Percentiles rank a stretch among this genome's conserved stretches.
phyloP scores from a whole-genome alignment of 2,797 vertebrate genomes.

The Hippoglossus hippoglossus region DNA sequence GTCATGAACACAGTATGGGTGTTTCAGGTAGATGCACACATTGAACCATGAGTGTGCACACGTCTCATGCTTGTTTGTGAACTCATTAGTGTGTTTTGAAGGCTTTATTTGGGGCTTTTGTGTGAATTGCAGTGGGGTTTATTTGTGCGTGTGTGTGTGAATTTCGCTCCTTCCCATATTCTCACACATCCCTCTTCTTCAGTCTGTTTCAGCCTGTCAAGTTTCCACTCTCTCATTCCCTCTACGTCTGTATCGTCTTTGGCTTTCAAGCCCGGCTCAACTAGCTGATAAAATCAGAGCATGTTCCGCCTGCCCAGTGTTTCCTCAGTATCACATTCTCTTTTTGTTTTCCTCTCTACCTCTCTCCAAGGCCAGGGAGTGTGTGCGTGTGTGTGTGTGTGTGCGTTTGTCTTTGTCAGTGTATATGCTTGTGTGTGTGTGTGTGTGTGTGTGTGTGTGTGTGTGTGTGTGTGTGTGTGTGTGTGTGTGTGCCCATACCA shows the following conservation, averaged over 20 bases:
- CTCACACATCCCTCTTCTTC: conserved; percentile 36
- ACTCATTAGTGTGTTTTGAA: conserved; percentile 27
- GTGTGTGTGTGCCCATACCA: conserved; percentile 54
- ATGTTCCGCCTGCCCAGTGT: conserved; percentile 76
- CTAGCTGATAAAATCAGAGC: conserved; percentile 78
- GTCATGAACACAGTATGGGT: conserved; percentile 2
- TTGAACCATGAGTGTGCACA: too few species aligned
- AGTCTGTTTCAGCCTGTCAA: conserved; percentile 63
- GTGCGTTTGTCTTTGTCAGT: conserved; percentile 1
- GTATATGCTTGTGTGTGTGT: conserved; percentile 5
- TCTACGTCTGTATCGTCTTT: conserved; percentile 68
- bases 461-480: conserved; percentile 15
- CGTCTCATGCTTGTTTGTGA: too few species aligned
- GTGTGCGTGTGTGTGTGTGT: conserved; percentile 30
- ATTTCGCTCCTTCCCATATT: conserved; percentile 18
- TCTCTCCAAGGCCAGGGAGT: conserved; percentile 63
- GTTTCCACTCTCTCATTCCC: conserved; percentile 62
- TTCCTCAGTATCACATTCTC: conserved; percentile 76
- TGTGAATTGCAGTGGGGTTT: conserved; percentile 9
- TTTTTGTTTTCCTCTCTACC: conserved; percentile 72
- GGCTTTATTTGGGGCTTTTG: conserved; percentile 9
- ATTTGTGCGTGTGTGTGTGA: neutral
- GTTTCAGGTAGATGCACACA: conserved; percentile 5
- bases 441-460: conserved; percentile 23
- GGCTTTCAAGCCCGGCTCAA: conserved; percentile 68